These are phyloP conservation scores for Maccullochella peelii DNA, from an alignment of 2,113 vertebrate species.

Conservation along the genomic window DNA sequence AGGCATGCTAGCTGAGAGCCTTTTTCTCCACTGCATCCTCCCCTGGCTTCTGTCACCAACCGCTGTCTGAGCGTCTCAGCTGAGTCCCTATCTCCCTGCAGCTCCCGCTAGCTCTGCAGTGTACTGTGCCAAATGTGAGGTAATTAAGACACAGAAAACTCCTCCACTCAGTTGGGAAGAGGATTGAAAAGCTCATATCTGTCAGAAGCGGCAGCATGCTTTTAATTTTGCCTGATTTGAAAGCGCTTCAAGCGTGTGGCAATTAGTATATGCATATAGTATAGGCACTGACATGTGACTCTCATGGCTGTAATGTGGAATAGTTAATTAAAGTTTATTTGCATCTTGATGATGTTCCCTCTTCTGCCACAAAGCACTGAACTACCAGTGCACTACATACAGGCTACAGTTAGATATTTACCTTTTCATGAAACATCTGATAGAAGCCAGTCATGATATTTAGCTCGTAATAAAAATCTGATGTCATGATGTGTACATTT, in stretches of 20 bases:
- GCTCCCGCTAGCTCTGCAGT: constrained; percentile 58
- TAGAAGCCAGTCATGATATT: not conserved
- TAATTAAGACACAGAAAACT: constrained; percentile 81
- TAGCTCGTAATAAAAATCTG: not conserved
- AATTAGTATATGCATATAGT: constrained; percentile 57
- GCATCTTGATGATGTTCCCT: constrained; percentile 13
- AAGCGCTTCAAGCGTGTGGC: constrained; percentile 50
- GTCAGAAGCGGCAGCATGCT: constrained; percentile 66
- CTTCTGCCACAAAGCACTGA: not conserved
- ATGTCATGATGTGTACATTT: constrained; percentile 4
- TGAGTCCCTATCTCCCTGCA: constrained; percentile 57
- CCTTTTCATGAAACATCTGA: not conserved
- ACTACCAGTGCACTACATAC: not conserved
- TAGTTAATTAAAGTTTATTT: constrained; percentile 21
- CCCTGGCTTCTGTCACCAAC: constrained; percentile 78
- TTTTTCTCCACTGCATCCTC: constrained; percentile 66
- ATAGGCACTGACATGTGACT: constrained; percentile 42
- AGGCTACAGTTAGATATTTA: not conserved
- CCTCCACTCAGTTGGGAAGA: constrained; percentile 63
- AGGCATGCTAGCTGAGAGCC: constrained; percentile 63
- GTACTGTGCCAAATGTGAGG: constrained; percentile 73
- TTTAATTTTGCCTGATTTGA: constrained; percentile 67
- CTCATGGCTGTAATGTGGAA: not conserved
- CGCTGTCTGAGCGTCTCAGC: constrained; percentile 72
- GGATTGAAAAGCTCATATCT: constrained; percentile 69